Conservation (phyloP, 1,140 invertebrate genomes). For the Parasteatoda tepidariorum region DNA sequence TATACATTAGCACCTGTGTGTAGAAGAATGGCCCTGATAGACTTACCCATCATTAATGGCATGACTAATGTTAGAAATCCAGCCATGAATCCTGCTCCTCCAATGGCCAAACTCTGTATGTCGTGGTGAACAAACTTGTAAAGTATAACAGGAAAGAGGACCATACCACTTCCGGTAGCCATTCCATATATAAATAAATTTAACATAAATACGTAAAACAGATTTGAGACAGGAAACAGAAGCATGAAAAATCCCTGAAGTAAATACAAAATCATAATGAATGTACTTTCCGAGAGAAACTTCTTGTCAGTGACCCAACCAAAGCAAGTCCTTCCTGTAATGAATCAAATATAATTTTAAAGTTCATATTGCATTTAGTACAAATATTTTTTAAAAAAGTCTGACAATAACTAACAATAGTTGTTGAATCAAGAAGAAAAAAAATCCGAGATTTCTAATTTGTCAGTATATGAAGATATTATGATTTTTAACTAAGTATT, state of each 20-base stretch:
- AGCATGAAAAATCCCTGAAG: neutral
- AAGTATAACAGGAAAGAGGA: conserved; percentile 57
- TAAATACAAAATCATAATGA: neutral
- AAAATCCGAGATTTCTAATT: too few species aligned
- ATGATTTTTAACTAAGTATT: too few species aligned
- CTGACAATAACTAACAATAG: too few species aligned
- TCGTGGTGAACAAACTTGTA: conserved; percentile 48
- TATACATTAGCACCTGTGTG: too few species aligned
- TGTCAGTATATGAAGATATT: too few species aligned
- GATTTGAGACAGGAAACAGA: neutral
- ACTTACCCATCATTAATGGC: conserved; percentile 46
- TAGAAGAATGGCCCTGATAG: too few species aligned
- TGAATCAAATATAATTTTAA: too few species aligned
- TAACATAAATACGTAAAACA: neutral
- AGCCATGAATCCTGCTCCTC: conserved; percentile 8
- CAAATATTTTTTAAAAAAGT: too few species aligned
- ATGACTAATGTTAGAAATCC: conserved; percentile 30
- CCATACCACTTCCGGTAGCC: neutral
- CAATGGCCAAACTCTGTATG: conserved; percentile 23
- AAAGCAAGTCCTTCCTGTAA: neutral
- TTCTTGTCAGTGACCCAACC: conserved; percentile 6
- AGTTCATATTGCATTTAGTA: too few species aligned
- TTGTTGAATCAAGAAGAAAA: too few species aligned
- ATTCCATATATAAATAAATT: neutral
- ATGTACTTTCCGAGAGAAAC: neutral